Base-by-base conservation (phyloP, 2,113 vertebrate species). In the Ptilorrhoa leucosticta region DNA sequence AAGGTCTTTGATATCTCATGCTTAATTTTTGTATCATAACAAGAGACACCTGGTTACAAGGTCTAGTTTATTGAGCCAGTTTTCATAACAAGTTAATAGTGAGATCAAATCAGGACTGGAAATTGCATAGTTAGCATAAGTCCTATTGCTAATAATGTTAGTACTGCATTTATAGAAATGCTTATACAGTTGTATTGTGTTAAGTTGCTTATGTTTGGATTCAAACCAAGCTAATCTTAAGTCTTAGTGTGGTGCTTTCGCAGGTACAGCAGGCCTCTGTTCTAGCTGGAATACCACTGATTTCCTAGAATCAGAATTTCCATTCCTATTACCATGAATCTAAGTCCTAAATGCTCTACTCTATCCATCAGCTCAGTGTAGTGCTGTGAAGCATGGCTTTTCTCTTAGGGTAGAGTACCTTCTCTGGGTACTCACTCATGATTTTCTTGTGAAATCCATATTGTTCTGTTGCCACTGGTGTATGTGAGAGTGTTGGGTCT, bases 361-460 rank as follows among this genome's bases (percentile, higher is more conserved):
- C 7, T 39, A 3, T 40, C 11, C 15, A 3, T 21, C 2, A 8
- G 24, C 31, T 39, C 18, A 42, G 2, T 0, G 1, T 21, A n/a
- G 27, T 56, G 35, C 22, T 48, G 8, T 45, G 44, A 60, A 71
- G 13, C 14, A 13, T 15, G 23, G 28, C 10, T 84, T 57, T 87
- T 81, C 30, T 88, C 16, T 40, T 42, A 31, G 45, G 4, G 3
- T 8, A 10, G 31, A 48, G 4, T 58, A 20, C 48, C 17, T 72
- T 70, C 27, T 48, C 17, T 75, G 51, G 12, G 6, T 71, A 13
- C 48, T 85, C 13, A 33, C 18, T 83, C 5, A 4, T 37, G 3
- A 8, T 53, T 56, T 91, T 37, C 60, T 47, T 71, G 28, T 35
- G 33, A 69, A 93, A 56, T 65, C 37, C 2, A 0, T 53, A 3